Evolutionary conservation across 2,797 vertebrate genomes (phyloP).

Genomic region (Danio jaintianensis): DNA sequence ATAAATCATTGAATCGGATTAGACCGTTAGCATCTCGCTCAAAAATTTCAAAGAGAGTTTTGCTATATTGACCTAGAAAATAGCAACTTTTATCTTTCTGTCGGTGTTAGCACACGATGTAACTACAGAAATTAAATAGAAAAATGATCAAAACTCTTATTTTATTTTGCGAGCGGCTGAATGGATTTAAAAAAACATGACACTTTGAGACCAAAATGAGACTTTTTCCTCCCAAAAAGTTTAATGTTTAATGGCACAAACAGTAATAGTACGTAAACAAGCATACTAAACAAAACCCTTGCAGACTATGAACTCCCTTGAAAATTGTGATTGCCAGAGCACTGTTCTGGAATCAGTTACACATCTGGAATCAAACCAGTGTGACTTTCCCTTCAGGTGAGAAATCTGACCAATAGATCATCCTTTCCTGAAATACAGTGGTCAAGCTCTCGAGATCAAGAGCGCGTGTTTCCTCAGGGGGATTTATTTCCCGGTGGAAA

Average conservation of each 20-base stretch:
- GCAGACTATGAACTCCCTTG: neutral
- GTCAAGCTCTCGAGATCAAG: constrained; percentile 35
- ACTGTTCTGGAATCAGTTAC: neutral
- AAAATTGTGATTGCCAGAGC: neutral
- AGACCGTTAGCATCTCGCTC: too few species aligned
- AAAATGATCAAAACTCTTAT: too few species aligned
- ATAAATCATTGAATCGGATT: too few species aligned
- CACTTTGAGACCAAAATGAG: too few species aligned
- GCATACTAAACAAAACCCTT: neutral
- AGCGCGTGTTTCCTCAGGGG: constrained; percentile 5
- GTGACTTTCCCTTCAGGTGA: neutral
- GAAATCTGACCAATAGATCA: neutral
- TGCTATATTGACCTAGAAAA: too few species aligned
- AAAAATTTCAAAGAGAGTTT: too few species aligned
- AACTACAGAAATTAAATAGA: too few species aligned
- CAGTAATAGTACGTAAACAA: constrained; percentile 1
- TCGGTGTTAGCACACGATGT: too few species aligned
- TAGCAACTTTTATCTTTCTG: too few species aligned
- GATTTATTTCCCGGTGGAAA: constrained; percentile 50
- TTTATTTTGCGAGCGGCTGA: too few species aligned
- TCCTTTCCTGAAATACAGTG: constrained; percentile 22
- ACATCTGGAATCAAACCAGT: neutral
- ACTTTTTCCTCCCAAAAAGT: too few species aligned
- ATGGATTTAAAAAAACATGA: too few species aligned
- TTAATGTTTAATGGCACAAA: neutral